Evolutionary conservation across 2,797 vertebrate species (phyloP), one percentile per base, ranked within the genome.

Genomic region (Leontocebus nigricollis): DNA sequence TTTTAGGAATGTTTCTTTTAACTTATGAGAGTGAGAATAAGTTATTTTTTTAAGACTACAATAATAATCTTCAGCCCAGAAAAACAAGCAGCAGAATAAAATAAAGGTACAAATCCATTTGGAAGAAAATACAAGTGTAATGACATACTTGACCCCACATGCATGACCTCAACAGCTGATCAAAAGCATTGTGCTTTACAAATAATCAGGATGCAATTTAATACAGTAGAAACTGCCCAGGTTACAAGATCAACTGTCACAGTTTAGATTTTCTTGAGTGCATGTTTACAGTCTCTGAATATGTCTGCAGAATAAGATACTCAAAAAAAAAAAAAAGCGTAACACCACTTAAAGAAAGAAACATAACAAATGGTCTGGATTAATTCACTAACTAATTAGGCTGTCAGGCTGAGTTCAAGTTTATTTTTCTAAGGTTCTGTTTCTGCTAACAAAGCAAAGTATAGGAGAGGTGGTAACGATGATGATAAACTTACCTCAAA

Each of bases 71-170:
- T 15, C 88, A 86, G 50, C 59, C 79, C 90, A 95, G 96, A 92
- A 96, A 98, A 97, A 97, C 93, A 97, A 97, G 88, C 95, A 93
- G 90, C 88, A 95, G 70, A 94, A 97, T 97, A 93, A 96, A 97
- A 96, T 94, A 96, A 93, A 96, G 90, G 82, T 97, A 93, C 75
- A 73, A 94, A 97, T 97, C 94, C 92, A 96, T 97, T 96, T 94
- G 85, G 64, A 97, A 95, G 95, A 97, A 97, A 97, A 94, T 93
- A 94, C 76, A 96, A 96, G 95, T 91, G 50, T 97, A 97, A 97
- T 97, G 95, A 97, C 90, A 96, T 96, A 95, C 97, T 97, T 97
- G 96, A 98, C 97, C 95, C 82, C 72, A 89, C 50, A 94, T 77
- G 87, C 90, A 92, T 94, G 95, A 97, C 94, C 97, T 94, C 59